Percentiles rank a stretch among this genome's conserved stretches.
Conservation (phyloP, 2,888 invertebrate species). For the Agrochola lota region DNA sequence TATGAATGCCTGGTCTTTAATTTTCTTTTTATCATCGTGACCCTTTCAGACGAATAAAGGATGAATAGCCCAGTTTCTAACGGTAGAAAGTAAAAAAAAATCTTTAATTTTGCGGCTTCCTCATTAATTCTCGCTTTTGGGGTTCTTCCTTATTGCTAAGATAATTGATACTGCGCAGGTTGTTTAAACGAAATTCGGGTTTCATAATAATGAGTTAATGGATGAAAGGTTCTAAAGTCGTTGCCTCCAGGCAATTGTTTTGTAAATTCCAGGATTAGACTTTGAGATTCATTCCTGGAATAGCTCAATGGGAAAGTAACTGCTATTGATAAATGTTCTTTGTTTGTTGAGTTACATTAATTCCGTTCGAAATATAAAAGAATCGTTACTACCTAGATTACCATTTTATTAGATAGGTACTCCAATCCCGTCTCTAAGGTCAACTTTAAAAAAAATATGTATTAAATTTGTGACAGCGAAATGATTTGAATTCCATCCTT, state of each 20-base stretch:
- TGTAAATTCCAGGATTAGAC: slow-evolving; percentile 10
- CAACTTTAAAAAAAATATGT: slow-evolving; percentile 15
- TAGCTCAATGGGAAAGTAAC: not conserved
- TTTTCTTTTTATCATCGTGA: slow-evolving; percentile 77
- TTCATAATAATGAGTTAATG: slow-evolving; percentile 48
- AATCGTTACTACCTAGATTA: not conserved
- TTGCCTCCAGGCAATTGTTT: slow-evolving; percentile 30
- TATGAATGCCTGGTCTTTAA: slow-evolving; percentile 76
- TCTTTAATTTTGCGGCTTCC: slow-evolving; percentile 70
- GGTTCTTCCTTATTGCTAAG: slow-evolving; percentile 64
- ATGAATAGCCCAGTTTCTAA: slow-evolving; percentile 69
- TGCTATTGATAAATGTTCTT: not conserved
- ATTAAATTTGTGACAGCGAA: slow-evolving; percentile 16
- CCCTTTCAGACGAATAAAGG: slow-evolving; percentile 74
- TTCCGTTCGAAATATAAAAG: not conserved
- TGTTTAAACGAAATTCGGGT: slow-evolving; percentile 54
- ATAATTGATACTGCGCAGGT: slow-evolving; percentile 70
- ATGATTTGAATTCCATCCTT: slow-evolving; percentile 30
- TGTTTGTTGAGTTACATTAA: not conserved
- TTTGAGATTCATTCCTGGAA: slow-evolving; percentile 12
- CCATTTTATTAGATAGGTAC: slow-evolving; percentile 2
- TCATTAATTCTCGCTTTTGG: slow-evolving; percentile 71
- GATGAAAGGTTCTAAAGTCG: slow-evolving; percentile 30
- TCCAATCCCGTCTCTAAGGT: not conserved
- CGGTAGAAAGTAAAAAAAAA: slow-evolving; percentile 62